Percentiles rank a stretch among this genome's conserved stretches.
Conservation (phyloP, 2,113 vertebrate species). For the Proteles cristata region DNA sequence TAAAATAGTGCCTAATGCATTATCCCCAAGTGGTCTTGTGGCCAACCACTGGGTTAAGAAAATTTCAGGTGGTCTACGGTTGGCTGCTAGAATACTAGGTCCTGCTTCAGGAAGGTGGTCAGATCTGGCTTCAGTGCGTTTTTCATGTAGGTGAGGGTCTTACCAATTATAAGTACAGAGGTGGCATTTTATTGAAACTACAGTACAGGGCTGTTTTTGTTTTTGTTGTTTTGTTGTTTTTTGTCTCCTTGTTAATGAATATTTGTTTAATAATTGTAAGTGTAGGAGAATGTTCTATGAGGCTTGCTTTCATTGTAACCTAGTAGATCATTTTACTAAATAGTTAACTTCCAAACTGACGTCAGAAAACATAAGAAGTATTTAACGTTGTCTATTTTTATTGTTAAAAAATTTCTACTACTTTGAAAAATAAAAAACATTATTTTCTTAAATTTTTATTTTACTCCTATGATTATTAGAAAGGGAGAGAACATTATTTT, state of each 20-base stretch:
- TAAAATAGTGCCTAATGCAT: background rate
- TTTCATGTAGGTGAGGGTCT: background rate
- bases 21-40: background rate
- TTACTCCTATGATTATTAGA: background rate
- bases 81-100: background rate
- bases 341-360: background rate
- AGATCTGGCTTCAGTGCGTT: background rate
- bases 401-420: background rate
- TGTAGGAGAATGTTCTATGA: background rate
- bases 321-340: background rate
- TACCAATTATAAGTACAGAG: background rate
- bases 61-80: background rate
- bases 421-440: background rate
- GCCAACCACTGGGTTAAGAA: background rate
- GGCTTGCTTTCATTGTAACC: background rate
- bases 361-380: background rate
- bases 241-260: background rate
- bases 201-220: background rate
- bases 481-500: background rate
- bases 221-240: background rate
- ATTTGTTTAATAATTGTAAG: constrained; percentile 1
- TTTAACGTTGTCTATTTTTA: background rate
- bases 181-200: background rate
- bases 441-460: background rate
- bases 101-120: background rate